Evolutionary conservation across 2,113 vertebrate genomes (phyloP), one percentile per base, ranked within the genome.

Genomic region (Cettia cetti): DNA sequence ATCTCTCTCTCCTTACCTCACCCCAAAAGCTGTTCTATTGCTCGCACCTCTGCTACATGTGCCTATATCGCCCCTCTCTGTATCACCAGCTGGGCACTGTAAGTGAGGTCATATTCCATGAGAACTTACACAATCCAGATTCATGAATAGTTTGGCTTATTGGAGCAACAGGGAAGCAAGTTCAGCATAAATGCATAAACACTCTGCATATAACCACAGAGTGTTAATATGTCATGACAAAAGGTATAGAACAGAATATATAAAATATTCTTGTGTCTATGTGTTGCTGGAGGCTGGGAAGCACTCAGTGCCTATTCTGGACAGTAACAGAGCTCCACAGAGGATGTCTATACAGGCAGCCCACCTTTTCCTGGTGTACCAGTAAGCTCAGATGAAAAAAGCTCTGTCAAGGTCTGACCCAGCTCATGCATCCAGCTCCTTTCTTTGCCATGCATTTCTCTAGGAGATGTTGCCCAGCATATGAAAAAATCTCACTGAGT

Each of bases 311-410:
- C 98, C 98, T 0, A 98, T 99, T 97, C 99, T 99, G 40, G 99
- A 99, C 91, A 98, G 99, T 57, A 99, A 90, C 99, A 98, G 89
- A 98, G 97, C 86, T 99, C 99, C 16, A 99, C 94, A 9, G 98
- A 95, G 22, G 98, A 99, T 47, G 98, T 90, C 86, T 99, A 98
- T 15, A 98, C 97, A 0, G 99, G 98, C 91, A 98, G 97, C 53
- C 54, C 97, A 97, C 69, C 99, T 99, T 93, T 98, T 99, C 21
- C 99, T 96, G 16, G 98, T 99, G 97, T 99, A 99, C 99, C 99
- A 99, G 90, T 98, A 99, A 33, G 96, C 98, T 99, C 79, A 20
- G 83, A 9, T 37, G 56, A n/a, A 63, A 71, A 37, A 86, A 33
- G 53, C 30, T 42, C 12, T 60, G 28, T 10, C 54, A 78, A 78